phyloP scores from a whole-genome alignment of 37 sponge, comb jelly and placozoan species.

The Cladorhizidae sp. region DNA sequence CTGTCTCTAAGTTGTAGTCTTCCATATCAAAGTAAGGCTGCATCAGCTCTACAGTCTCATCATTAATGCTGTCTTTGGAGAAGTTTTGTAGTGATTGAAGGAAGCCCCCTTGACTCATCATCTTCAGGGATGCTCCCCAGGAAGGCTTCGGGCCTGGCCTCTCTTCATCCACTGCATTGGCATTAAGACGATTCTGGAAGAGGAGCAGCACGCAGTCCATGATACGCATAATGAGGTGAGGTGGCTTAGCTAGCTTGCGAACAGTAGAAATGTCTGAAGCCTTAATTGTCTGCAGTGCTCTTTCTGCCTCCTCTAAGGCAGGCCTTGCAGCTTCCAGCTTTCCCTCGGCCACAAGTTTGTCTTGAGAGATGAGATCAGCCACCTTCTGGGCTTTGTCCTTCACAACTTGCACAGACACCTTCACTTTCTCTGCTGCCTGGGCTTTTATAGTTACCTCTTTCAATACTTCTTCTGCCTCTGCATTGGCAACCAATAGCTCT shows the following conservation, averaged over 20 bases:
- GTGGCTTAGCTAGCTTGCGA: slow-evolving; percentile 95
- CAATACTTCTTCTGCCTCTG: slow-evolving; percentile 93
- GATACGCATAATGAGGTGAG: slow-evolving; percentile 99
- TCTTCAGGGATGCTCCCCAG: slow-evolving; percentile 95
- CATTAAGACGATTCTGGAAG: slow-evolving; percentile 75
- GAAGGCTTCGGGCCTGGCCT: slow-evolving; percentile 86
- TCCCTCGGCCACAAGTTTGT: slow-evolving; percentile 90
- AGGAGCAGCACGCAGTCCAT: slow-evolving; percentile 98
- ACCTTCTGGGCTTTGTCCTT: slow-evolving; percentile 98
- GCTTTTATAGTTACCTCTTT: slow-evolving; percentile 95
- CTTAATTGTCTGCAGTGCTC: slow-evolving; percentile 97
- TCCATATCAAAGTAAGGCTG: slow-evolving; percentile 94
- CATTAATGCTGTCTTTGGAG: slow-evolving; percentile 96
- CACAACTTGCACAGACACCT: slow-evolving; percentile 95
- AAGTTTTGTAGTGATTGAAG: slow-evolving; percentile 86
- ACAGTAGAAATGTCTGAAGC: slow-evolving; percentile 97
- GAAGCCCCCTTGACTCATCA: slow-evolving; percentile 94
- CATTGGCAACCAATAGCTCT: slow-evolving; percentile 90
- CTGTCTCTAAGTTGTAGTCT: slow-evolving; percentile 91
- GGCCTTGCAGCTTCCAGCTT: slow-evolving; percentile 94
- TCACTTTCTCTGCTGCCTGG: slow-evolving; percentile 98
- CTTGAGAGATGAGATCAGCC: slow-evolving; percentile 91
- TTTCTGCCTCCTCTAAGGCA: slow-evolving; percentile 95
- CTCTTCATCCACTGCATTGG: slow-evolving; percentile 74
- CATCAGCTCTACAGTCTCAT: slow-evolving; percentile 96